Conservation (phyloP, 1,140 invertebrate genomes). For the Scaptomyza pallida region DNA sequence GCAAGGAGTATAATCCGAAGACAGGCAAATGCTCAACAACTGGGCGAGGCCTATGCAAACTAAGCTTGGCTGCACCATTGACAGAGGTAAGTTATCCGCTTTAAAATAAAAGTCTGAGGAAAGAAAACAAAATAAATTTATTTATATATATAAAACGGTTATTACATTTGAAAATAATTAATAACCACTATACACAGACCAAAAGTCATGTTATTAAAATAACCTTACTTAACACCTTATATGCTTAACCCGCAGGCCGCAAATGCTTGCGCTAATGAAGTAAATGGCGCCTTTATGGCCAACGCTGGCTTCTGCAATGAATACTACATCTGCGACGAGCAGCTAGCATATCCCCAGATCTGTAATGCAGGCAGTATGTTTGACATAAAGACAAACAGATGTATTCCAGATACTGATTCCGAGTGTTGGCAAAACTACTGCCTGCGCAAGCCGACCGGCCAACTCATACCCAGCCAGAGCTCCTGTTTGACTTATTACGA, state of each 20-base stretch:
- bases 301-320: slow-evolving; percentile 51
- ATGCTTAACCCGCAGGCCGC: slow-evolving; percentile 12
- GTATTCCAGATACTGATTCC: slow-evolving; percentile 38
- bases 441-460: slow-evolving; percentile 22
- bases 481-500: slow-evolving; percentile 53
- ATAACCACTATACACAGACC: not conserved
- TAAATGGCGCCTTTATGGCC: slow-evolving; percentile 56
- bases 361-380: slow-evolving; percentile 60
- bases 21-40: slow-evolving; percentile 60
- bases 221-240: not conserved
- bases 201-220: not conserved
- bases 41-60: slow-evolving; percentile 60
- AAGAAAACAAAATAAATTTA: not conserved
- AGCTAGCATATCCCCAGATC: slow-evolving; percentile 58
- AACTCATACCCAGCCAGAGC: not conserved
- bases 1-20: slow-evolving; percentile 70
- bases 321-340: slow-evolving; percentile 65
- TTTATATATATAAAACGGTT: not conserved
- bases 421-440: slow-evolving; percentile 68
- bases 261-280: slow-evolving; percentile 58
- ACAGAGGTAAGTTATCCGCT: slow-evolving; percentile 28
- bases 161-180: too few relatives aligned
- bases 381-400: slow-evolving; percentile 30
- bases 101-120: not conserved
- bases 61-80: slow-evolving; percentile 57